Percentiles rank a stretch among this genome's conserved stretches.
These are phyloP conservation scores for Gymnoscopelus microlampas DNA, from an alignment of 2,797 vertebrate species.

Conservation along the genomic window DNA sequence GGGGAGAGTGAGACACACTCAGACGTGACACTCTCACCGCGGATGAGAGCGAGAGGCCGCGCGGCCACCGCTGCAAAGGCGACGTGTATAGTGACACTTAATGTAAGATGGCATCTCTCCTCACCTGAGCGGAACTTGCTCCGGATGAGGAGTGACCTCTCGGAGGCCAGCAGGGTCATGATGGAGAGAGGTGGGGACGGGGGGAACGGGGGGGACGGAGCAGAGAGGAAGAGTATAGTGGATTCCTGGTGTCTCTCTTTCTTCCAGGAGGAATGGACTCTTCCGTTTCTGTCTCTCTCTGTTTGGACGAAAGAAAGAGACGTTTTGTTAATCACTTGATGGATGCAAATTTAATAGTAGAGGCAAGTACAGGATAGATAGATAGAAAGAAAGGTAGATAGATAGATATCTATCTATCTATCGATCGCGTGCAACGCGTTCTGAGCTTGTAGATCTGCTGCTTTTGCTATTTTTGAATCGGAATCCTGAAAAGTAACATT, in stretches of 20 bases:
- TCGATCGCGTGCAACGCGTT: no score
- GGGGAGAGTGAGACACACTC: no score
- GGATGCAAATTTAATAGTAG: conserved; percentile 40
- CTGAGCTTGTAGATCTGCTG: no score
- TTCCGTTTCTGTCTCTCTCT: conserved; percentile 57
- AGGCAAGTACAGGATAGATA: no score
- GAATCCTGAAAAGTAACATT: no score
- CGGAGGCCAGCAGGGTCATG: conserved; percentile 90
- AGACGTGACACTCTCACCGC: no score
- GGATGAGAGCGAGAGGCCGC: no score
- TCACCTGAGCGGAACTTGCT: conserved; percentile 95
- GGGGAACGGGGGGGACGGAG: conserved; percentile 38
- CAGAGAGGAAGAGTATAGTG: conserved; percentile 58
- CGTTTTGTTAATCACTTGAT: conserved; percentile 68
- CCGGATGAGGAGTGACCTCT: conserved; percentile 91
- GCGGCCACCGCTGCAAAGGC: no score
- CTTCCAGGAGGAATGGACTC: conserved; percentile 69
- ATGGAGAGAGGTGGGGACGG: conserved; percentile 21
- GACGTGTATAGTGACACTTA: no score
- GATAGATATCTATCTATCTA: no score
- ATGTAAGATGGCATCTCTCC: conserved; percentile 30
- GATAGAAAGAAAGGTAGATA: no score
- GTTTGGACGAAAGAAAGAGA: conserved; percentile 41
- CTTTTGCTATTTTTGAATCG: no score
- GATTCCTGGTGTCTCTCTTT: conserved; percentile 60